Conservation (phyloP, 2,888 invertebrate species). For the Nomada flava region DNA sequence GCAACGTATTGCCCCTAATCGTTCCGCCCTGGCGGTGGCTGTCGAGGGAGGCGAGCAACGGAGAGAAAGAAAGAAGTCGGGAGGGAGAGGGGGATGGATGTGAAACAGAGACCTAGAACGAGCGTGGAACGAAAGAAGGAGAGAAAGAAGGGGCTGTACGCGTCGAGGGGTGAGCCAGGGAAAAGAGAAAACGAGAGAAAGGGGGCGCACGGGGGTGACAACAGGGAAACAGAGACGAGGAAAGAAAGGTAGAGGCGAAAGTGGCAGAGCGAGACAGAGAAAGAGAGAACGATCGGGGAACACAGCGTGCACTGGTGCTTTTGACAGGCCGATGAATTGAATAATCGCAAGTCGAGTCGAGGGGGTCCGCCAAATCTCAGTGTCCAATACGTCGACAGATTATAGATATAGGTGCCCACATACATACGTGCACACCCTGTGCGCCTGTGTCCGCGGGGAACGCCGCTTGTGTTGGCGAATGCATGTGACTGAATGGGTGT, state of each 20-base stretch:
- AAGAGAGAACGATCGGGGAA: slow-evolving; percentile 79
- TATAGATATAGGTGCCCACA: slow-evolving; percentile 68
- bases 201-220: slow-evolving; percentile 34
- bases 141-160: slow-evolving; percentile 34
- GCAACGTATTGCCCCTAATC: slow-evolving; percentile 83
- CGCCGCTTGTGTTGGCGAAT: slow-evolving; percentile 6
- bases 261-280: slow-evolving; percentile 61
- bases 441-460: slow-evolving; percentile 7
- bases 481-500: slow-evolving; percentile 18
- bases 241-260: slow-evolving; percentile 61
- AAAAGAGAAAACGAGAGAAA: slow-evolving; percentile 58
- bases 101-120: slow-evolving; percentile 43
- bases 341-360: slow-evolving; percentile 84
- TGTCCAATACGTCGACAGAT: slow-evolving; percentile 79
- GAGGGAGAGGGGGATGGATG: slow-evolving; percentile 9
- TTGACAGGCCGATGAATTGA: slow-evolving; percentile 85
- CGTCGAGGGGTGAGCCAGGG: slow-evolving; percentile 51
- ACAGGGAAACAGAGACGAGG: slow-evolving; percentile 48
- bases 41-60: slow-evolving; percentile 44
- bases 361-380: slow-evolving; percentile 84
- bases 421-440: slow-evolving; percentile 13
- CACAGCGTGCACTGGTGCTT: slow-evolving; percentile 84
- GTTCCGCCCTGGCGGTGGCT: slow-evolving; percentile 72
- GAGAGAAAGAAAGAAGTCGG: slow-evolving; percentile 36
- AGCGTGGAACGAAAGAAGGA: slow-evolving; percentile 42